Conservation (phyloP, 2,113 vertebrate genomes). For the Psilopsiagon aymara region DNA sequence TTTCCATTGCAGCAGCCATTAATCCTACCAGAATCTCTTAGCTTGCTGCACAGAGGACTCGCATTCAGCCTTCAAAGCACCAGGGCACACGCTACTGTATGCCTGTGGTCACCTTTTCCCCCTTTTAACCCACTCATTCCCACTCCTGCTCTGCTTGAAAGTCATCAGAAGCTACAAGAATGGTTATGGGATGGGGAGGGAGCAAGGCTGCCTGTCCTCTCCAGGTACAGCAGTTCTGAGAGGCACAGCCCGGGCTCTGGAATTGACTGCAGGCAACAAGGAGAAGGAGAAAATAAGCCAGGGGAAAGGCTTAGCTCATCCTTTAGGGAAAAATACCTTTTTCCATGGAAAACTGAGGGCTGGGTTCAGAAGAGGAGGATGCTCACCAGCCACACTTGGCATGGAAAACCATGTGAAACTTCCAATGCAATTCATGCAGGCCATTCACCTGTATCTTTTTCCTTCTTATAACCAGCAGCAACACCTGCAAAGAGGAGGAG, state of each 20-base stretch:
- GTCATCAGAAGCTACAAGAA: background rate
- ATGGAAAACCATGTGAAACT: background rate
- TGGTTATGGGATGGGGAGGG: background rate
- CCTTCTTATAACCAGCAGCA: background rate
- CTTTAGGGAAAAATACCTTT: background rate
- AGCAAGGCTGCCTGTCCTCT: background rate
- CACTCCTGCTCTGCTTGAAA: background rate
- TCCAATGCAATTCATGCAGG: background rate
- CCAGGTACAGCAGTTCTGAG: background rate
- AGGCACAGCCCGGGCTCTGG: background rate
- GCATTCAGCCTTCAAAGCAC: background rate
- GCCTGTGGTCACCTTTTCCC: accelerated
- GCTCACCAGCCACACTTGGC: background rate
- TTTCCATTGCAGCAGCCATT: background rate
- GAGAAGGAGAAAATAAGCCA: accelerated
- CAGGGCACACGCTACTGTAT: accelerated
- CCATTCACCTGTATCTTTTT: accelerated
- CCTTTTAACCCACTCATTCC: background rate
- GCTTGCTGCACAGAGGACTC: background rate
- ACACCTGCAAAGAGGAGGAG: background rate
- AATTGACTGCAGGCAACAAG: background rate
- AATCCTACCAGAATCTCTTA: accelerated
- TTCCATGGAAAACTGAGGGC: background rate
- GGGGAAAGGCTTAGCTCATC: background rate
- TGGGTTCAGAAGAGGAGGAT: background rate